phyloP scores from a whole-genome alignment of 2,797 vertebrate genomes.

The Pantherophis alleghaniensis region DNA sequence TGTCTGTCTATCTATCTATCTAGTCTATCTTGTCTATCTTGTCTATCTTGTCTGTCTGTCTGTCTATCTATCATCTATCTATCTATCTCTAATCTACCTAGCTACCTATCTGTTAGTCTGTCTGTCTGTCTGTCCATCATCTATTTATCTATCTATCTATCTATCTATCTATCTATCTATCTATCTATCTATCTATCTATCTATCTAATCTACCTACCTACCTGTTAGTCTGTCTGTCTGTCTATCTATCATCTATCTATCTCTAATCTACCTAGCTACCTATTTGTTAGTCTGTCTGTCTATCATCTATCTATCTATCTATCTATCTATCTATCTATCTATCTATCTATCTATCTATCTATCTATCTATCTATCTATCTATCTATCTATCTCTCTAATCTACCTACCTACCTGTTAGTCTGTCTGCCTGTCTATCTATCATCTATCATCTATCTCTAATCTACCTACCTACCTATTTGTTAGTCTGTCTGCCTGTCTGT shows the following conservation, averaged over 20 bases:
- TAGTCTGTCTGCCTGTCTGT: not conserved
- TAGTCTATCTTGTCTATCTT: no score
- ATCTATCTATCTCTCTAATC: not conserved
- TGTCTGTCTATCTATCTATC: not conserved
- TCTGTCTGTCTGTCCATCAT: not conserved
- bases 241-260: not conserved
- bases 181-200: not conserved
- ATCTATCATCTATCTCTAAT: not conserved
- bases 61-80: not conserved
- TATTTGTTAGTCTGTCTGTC: not conserved
- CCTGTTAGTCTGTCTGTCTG: no score
- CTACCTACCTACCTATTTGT: not conserved
- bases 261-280: not conserved
- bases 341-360: not conserved
- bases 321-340: not conserved
- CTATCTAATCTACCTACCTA: not conserved
- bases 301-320: not conserved
- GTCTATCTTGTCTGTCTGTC: no score
- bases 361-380: not conserved
- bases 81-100: not conserved
- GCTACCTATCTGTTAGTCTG: no score
- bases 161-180: not conserved
- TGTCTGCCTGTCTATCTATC: not conserved
- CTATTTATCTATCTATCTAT: not conserved
- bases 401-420: no score